Conservation (phyloP, 2,113 vertebrate genomes). For the Boulengeromyrus knoepffleri region DNA sequence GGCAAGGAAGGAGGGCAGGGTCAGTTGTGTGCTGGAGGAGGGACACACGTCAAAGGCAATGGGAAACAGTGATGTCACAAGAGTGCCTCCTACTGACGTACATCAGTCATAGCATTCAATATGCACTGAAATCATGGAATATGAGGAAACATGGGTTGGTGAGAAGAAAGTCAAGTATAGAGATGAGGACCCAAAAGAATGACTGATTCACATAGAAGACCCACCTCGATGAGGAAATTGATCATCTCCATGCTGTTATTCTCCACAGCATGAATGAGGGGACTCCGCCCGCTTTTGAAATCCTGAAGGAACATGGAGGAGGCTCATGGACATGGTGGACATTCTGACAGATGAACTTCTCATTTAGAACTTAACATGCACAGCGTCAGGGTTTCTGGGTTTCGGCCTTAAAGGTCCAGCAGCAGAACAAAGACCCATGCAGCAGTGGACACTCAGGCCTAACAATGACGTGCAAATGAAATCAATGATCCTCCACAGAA, state of each 20-base stretch:
- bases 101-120: not conserved
- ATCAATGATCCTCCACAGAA: not conserved
- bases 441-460: not conserved
- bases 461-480: not conserved
- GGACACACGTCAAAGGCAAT: not conserved
- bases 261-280: constrained; percentile 79
- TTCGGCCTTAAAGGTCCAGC: not conserved
- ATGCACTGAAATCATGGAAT: not conserved
- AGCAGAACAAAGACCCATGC: not conserved
- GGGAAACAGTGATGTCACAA: not conserved
- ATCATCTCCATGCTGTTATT: constrained; percentile 70
- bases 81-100: not conserved
- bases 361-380: not conserved
- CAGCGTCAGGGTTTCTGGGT: not conserved
- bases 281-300: constrained; percentile 78
- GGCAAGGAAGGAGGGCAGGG: not conserved
- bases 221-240: constrained; percentile 74
- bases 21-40: not conserved
- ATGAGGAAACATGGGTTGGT: not conserved
- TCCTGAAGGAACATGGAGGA: constrained; percentile 53
- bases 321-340: not conserved
- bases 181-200: constrained; percentile 6
- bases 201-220: constrained; percentile 31
- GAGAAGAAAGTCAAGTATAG: constrained; percentile 6
- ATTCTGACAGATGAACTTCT: not conserved